Conservation (phyloP, 92 coral and sea anemone species). For the Zoanthus sociatus region DNA sequence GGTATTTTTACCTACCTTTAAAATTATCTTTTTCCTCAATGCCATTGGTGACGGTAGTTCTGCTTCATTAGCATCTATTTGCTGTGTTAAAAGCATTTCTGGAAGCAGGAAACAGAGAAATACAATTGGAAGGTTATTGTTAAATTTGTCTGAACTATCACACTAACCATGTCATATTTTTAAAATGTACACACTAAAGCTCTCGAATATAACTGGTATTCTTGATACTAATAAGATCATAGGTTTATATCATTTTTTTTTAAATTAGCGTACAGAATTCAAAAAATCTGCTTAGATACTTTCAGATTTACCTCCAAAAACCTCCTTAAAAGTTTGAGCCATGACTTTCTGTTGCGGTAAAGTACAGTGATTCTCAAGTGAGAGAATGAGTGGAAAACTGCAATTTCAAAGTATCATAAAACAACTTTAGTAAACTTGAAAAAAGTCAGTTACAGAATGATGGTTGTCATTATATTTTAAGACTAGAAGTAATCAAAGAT, state of each 20-base stretch:
- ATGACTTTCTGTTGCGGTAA: conserved; percentile 91
- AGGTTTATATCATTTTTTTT: too few relatives aligned
- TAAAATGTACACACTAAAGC: too few relatives aligned
- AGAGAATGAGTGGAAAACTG: conserved; percentile 92
- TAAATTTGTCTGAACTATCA: conserved; percentile 61
- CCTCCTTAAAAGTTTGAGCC: conserved; percentile 89
- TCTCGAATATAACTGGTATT: neutral
- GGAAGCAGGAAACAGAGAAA: neutral
- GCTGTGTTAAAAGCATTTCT: conserved; percentile 84
- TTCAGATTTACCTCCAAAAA: conserved; percentile 81
- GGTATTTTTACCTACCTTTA: conserved; percentile 73
- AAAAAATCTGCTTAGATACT: neutral
- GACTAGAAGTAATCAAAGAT: too few relatives aligned
- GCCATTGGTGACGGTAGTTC: conserved; percentile 90
- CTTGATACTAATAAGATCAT: too few relatives aligned
- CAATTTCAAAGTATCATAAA: neutral
- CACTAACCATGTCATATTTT: too few relatives aligned
- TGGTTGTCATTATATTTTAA: neutral
- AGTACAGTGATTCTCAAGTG: conserved; percentile 97
- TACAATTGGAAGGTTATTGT: neutral
- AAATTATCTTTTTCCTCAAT: conserved; percentile 82
- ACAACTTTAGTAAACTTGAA: neutral
- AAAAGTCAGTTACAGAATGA: neutral
- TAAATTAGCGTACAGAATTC: neutral
- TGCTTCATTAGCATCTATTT: conserved; percentile 75